Base-by-base conservation (phyloP, 2,797 vertebrate species). In the Epinephelus coioides region DNA sequence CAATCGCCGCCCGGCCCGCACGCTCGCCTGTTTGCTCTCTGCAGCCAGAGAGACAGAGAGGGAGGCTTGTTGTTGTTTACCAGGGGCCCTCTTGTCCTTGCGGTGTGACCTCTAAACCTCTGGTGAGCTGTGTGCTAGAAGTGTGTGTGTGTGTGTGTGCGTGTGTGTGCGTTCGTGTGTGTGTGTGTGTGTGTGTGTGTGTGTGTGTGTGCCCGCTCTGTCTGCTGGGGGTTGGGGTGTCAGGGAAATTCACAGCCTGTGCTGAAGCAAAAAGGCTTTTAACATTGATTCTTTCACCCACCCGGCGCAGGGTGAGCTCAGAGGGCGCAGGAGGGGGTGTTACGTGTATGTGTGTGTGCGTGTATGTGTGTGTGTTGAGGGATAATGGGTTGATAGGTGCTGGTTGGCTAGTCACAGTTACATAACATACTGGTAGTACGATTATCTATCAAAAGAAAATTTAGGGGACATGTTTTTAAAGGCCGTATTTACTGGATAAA, bases 261-360 rank as follows among this genome's bases (percentile, higher is more conserved):
- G 89, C 89, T 79, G 82, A 86, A 87, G 90, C 92, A 88, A 90
- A 94, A 92, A 94, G 91, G 94, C 95, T 96, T 96, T 96, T 96
- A 96, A 94, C 94, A 96, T 96, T 86, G 95, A 96, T 96, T 95
- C 83, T 87, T 89, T 90, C 80, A 88, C 83, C 81, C 86, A 82
- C 69, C 84, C 62, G 10, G 67, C 46, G 43, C 55, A 69, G 80
- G 67, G 86, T 81, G 72, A 61, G 84, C 76, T 81, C 81, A 63
- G 76, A 85, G 76, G 78, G 53, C 6, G 44, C 3, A 27, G 54
- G 73, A 27, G 57, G 55, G 76, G 71, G 71, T 64, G 74, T 53
- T 73, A 55, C 64, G 54, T 89, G 80, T 68, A 76, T 68, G 55
- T 70, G 23, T 25, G n/a, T 61, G 53, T 38, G 54, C 53, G 51